Base-by-base conservation (phyloP, 2,113 vertebrate species). In the Tenrec ecaudatus region DNA sequence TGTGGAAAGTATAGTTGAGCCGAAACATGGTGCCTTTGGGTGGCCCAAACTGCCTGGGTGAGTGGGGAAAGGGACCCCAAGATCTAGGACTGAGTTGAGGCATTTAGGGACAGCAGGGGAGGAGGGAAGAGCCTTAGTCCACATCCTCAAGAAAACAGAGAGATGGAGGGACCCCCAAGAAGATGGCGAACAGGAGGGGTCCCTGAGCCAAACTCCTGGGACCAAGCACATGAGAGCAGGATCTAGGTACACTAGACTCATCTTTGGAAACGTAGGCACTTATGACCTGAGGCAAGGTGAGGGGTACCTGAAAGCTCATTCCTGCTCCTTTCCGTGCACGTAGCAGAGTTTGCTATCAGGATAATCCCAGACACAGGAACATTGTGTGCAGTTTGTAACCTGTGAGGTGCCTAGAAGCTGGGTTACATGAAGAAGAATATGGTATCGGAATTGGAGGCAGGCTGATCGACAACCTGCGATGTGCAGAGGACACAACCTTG, bases 1-100 rank as follows among this genome's bases (percentile, higher is more conserved):
- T 83, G 33, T 76, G 71, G 68, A 79, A 95, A 89, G 15, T 0
- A 43, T 75, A 80, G 92, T 89, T 27, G 69, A 53, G 53, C 38
- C 87, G 80, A 1, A 1, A 81, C 57, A 31, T 58, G 68, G 15
- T 81, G 20, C 12, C 33, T 91, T 53, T 33, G 87, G 68, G 78
- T 17, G 9, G 53, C 82, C 25, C 33, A 19, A 0, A 6, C 22
- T 38, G 62, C 29, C 33, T 23, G 60, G 15, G 9, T 1, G 33
- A 31, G 43, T 15, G 19, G 20, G 31, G n/a, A 25, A 29, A 53
- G 62, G 29, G n/a, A 33, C 17, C 25, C 25, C 16, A 22, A 36
- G 12, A 66, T 31, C 23, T 86, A 64, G 76, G 58, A 75, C 16
- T 33, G 75, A 40, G 73, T 1, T 38, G 17, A 17, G 60, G 19